Evolutionary conservation across 2,797 vertebrate genomes (phyloP), one percentile per base, ranked within the genome.

Genomic region (Characodon lateralis): DNA sequence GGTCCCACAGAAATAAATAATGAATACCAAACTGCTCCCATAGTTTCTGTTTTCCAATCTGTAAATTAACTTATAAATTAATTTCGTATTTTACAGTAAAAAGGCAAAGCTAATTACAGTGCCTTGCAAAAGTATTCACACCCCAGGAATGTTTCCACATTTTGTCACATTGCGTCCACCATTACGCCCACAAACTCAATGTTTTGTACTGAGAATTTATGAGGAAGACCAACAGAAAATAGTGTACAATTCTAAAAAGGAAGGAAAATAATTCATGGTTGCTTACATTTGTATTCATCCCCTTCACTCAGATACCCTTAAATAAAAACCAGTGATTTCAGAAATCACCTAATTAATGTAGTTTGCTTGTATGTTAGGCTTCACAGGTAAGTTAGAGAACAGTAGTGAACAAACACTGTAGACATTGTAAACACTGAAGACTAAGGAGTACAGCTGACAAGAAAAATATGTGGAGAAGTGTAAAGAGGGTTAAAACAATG

Each of bases 11-110:
- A 55, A 43, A 46, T 69, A 26, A 69, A 48, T 69, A 48, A 69
- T 69, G 24, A 69, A 69, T 69, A 26, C 26, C 66, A 69, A 69
- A 69, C 66, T 69, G 66, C 13, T 69, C 41, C 26, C 13, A 69
- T 43, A 18, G 66, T 46, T 69, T 69, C 43, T 69, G 24, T 13
- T 26, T 26, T 41, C n/a, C 13, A 46, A 24, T 46, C 43, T 48
- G n/a, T 59, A 4, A 59, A 59, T 59, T 13, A 13, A 59, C n/a
- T n/a, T 26, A 69, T n/a, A 48, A 46, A 69, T 53, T 3, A 4
- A 14, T 9, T 46, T 14, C 12, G 39, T 14, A 26, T 5, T 46
- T 43, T 24, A 46, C 22, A 43, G 13, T 14, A n/a, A 68, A n/a
- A 46, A 26, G 22, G 2, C 24, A 24, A 4, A 16, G 7, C 12